phyloP scores from a whole-genome alignment of 2,888 invertebrate species.

The Trichopria drosophilae region DNA sequence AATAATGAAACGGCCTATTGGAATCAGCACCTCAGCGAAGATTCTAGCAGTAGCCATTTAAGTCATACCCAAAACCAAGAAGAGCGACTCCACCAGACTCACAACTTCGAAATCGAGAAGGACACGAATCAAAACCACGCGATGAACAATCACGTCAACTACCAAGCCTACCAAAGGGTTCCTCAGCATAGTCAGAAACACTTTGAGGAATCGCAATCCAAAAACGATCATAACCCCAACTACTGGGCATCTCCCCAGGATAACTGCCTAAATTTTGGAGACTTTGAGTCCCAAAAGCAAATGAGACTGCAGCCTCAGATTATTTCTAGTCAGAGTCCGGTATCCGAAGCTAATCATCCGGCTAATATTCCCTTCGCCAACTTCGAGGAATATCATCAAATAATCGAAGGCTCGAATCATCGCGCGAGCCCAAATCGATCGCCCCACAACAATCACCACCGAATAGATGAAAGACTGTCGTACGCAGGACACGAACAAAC shows the following conservation, averaged over 20 bases:
- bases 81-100: slow-evolving; percentile 52
- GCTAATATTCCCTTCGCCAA: slow-evolving; percentile 29
- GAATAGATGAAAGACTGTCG: slow-evolving; percentile 43
- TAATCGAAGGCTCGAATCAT: slow-evolving; percentile 36
- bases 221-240: slow-evolving; percentile 37
- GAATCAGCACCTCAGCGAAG: slow-evolving; percentile 55
- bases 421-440: slow-evolving; percentile 30
- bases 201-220: slow-evolving; percentile 31
- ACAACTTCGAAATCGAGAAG: slow-evolving; percentile 46
- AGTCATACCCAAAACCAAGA: slow-evolving; percentile 61
- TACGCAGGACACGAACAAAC: slow-evolving; percentile 39
- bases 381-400: slow-evolving; percentile 42
- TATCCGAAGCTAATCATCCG: slow-evolving; percentile 34
- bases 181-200: slow-evolving; percentile 36
- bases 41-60: slow-evolving; percentile 55
- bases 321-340: slow-evolving; percentile 46
- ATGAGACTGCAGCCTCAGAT: slow-evolving; percentile 29
- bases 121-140: slow-evolving; percentile 32
- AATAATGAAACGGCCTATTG: slow-evolving; percentile 52
- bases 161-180: slow-evolving; percentile 12
- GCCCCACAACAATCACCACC: slow-evolving; percentile 36
- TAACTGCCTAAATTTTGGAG: slow-evolving; percentile 39
- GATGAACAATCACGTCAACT: neutral
- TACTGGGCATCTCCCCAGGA: slow-evolving; percentile 45
- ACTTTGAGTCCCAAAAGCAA: slow-evolving; percentile 43